A percentile compares a stretch with the other conserved stretches of the same genome.
These are phyloP conservation scores for Elanus axillaris DNA, from an alignment of 2,113 vertebrate genomes.

Conservation along the genomic window DNA sequence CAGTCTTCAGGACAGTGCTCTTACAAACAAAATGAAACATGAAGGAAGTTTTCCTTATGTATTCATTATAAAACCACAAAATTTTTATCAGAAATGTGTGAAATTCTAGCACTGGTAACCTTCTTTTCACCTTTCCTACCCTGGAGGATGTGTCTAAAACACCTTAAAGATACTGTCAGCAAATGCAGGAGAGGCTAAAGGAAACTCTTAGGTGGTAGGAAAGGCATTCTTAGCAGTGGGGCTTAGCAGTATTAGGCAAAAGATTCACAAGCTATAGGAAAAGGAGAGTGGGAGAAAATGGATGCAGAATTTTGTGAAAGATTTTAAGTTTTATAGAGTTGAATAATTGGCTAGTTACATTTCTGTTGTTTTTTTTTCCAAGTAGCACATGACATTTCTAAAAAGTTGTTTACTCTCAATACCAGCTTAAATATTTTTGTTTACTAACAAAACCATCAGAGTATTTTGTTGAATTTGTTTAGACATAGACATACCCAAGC, in stretches of 20 bases:
- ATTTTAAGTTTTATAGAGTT: not conserved
- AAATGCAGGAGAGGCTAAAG: not conserved
- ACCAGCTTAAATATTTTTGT: not conserved
- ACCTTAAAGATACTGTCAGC: not conserved
- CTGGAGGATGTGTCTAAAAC: not conserved
- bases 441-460: not conserved
- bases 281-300: not conserved
- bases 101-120: not conserved
- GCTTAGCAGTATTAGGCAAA: not conserved
- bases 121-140: not conserved
- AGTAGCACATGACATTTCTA: not conserved
- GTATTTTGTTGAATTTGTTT: not conserved
- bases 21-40: not conserved
- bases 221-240: not conserved
- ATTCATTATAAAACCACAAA: not conserved
- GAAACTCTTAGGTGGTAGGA: not conserved
- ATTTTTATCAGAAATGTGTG: not conserved
- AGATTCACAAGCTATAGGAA: not conserved
- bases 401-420: not conserved
- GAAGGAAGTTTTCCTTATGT: not conserved
- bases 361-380: not conserved
- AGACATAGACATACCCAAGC: not conserved
- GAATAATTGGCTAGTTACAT: not conserved
- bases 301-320: not conserved
- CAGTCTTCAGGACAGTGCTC: not conserved